phyloP scores from a whole-genome alignment of 2,797 vertebrate genomes.

The Amblyopsis hoosieri region DNA sequence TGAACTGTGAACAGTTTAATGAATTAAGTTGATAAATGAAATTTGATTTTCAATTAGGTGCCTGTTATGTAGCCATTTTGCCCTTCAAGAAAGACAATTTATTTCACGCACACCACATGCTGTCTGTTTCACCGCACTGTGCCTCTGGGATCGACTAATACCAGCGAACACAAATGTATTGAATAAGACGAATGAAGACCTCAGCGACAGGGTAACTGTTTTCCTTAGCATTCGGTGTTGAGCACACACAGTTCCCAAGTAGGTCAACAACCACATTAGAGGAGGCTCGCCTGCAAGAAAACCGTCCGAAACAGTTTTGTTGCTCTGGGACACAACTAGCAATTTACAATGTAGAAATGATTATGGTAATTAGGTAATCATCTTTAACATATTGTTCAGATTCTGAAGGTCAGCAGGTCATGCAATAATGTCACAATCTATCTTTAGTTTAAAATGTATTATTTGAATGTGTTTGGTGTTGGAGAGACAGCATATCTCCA shows the following conservation, averaged over 20 bases:
- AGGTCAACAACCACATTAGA: conserved; percentile 65
- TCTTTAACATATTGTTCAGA: too few species aligned
- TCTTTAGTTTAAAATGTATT: too few species aligned
- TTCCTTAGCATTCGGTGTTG: conserved; percentile 45
- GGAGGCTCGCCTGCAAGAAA: too few species aligned
- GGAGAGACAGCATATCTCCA: conserved; percentile 41
- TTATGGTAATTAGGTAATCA: too few species aligned
- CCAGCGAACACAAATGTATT: conserved; percentile 1
- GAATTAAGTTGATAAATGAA: conserved; percentile 22
- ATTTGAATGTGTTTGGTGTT: conserved; percentile 36
- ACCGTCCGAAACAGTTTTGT: too few species aligned
- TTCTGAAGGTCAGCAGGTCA: too few species aligned
- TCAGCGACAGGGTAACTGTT: conserved; percentile 27
- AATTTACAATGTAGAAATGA: too few species aligned
- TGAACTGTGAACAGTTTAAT: conserved; percentile 37
- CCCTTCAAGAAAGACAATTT: conserved; percentile 31
- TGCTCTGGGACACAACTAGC: too few species aligned
- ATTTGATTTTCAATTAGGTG: conserved; percentile 32
- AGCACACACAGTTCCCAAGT: conserved; percentile 58
- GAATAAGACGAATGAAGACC: conserved; percentile 11
- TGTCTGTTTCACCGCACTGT: conserved; percentile 1
- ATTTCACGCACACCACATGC: conserved; percentile 4
- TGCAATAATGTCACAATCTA: too few species aligned
- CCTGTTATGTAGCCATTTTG: conserved; percentile 13
- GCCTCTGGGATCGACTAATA: conserved; percentile 13